Evolutionary conservation across 2,888 invertebrate species (phyloP).

Genomic region (Micoletzkya japonica): DNA sequence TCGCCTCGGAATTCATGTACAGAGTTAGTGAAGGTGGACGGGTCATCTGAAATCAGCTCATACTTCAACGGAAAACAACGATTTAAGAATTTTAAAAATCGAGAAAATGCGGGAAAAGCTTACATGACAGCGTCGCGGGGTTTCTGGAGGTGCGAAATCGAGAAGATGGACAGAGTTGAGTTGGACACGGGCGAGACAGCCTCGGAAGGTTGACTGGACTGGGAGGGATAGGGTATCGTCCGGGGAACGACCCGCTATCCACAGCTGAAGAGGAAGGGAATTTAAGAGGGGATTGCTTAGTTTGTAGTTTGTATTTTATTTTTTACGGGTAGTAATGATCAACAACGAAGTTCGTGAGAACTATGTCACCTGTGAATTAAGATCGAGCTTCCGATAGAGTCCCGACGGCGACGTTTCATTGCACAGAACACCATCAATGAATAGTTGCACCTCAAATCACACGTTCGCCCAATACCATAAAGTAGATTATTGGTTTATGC

Average conservation of each 20-base stretch:
- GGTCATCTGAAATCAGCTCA: constrained; percentile 41
- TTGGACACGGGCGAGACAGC: constrained; percentile 54
- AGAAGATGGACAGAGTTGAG: constrained; percentile 57
- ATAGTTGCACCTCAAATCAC: constrained; percentile 30
- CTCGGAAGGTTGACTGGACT: constrained; percentile 42
- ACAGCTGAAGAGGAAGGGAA: constrained; percentile 40
- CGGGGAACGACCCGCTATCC: constrained; percentile 55
- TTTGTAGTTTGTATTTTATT: background rate
- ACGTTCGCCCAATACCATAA: too few species aligned
- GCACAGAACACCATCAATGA: constrained; percentile 54
- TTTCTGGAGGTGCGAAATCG: constrained; percentile 46
- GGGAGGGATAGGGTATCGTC: constrained; percentile 40
- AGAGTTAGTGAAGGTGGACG: constrained; percentile 52
- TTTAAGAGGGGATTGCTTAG: too few species aligned
- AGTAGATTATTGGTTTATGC: too few species aligned
- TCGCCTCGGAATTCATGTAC: constrained; percentile 38
- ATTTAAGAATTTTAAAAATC: background rate
- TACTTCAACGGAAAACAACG: too few species aligned
- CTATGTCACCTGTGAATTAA: constrained; percentile 57
- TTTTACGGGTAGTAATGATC: background rate
- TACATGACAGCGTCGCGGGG: constrained; percentile 31
- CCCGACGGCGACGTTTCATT: constrained; percentile 59
- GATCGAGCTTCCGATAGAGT: constrained; percentile 60
- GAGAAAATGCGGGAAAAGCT: background rate
- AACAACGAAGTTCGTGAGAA: too few species aligned